A percentile compares a stretch with the other conserved stretches of the same genome.
Evolutionary conservation across 2,888 invertebrate species (phyloP).

Genomic region (Fabriciana adippe): DNA sequence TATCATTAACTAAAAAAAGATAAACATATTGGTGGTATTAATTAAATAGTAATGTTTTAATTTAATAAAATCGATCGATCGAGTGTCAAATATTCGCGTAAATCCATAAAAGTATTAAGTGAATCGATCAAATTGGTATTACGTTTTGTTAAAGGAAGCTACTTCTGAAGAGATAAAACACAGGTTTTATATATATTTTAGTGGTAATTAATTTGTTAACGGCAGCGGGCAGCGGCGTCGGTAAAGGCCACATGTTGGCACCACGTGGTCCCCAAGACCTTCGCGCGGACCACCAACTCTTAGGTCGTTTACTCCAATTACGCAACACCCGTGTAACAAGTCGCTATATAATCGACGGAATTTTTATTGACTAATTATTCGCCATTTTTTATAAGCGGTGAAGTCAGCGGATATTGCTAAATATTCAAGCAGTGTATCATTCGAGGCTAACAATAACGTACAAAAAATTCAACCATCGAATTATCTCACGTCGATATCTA

Average conservation of each 20-base stretch:
- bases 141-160: neutral
- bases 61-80: neutral
- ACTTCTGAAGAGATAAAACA: neutral
- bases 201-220: constrained; percentile 39
- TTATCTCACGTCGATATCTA: constrained; percentile 73
- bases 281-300: constrained; percentile 67
- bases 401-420: constrained; percentile 82
- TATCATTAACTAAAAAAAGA: constrained; percentile 1
- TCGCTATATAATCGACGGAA: constrained; percentile 78
- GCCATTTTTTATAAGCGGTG: constrained; percentile 78
- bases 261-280: constrained; percentile 69
- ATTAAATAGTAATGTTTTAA: neutral
- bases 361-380: constrained; percentile 83
- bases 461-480: constrained; percentile 65
- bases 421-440: constrained; percentile 81
- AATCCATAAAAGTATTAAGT: too few relatives aligned
- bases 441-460: constrained; percentile 77
- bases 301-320: constrained; percentile 81
- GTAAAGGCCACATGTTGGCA: constrained; percentile 47
- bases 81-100: too few relatives aligned
- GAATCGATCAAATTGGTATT: neutral
- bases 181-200: constrained; percentile 29
- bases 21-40: neutral
- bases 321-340: constrained; percentile 79
- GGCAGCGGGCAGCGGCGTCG: constrained; percentile 29